Evolutionary conservation across 1,140 invertebrate species (phyloP), one percentile per base, ranked within the genome.

Genomic region (Apis laboriosa): DNA sequence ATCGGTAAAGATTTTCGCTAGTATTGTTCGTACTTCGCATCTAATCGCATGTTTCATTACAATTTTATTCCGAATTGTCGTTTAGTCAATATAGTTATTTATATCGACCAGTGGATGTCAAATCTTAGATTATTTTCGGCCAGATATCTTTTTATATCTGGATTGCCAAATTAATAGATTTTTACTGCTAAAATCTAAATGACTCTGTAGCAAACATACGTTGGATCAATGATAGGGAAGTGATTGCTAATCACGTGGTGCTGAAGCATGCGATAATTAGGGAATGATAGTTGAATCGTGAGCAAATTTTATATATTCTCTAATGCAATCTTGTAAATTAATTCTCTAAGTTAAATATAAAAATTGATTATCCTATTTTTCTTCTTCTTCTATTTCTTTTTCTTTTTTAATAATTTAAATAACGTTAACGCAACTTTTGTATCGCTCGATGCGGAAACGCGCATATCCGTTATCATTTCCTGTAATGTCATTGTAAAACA

Each of bases 181-280:
- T 70, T 71, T 43, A 68, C 24, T 9, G 15, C 8, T 55, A 55
- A 71, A 63, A 49, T 71, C 75, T n/a, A n/a, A 24, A 24, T n/a
- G 56, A 21, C 51, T 55, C 51, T 12, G 8, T 9, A 19, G 80
- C 55, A 21, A 49, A 28, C 24, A 74, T 24, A 78, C 34, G 77
- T 84, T 84, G 83, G 83, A 84, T 84, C 83, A 71, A 84, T 84
- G 83, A 68, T 66, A 80, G 66, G 34, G 58, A 80, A 63, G 71
- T n/a, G n/a, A 17, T 84, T 81, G 78, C 83, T 81, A 84, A 81
- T 84, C 83, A 81, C 83, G 78, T 81, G 78, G 56, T 17, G 56
- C 7, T 53, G 74, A 80, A 80, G 75, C 78, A 76, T n/a, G 61
- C 70, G 82, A 81, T 81, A 84, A 84, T 84, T 71, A 71, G 34